Base-by-base conservation (phyloP, 2,113 vertebrate genomes). In the Choloepus hoffmanni region DNA sequence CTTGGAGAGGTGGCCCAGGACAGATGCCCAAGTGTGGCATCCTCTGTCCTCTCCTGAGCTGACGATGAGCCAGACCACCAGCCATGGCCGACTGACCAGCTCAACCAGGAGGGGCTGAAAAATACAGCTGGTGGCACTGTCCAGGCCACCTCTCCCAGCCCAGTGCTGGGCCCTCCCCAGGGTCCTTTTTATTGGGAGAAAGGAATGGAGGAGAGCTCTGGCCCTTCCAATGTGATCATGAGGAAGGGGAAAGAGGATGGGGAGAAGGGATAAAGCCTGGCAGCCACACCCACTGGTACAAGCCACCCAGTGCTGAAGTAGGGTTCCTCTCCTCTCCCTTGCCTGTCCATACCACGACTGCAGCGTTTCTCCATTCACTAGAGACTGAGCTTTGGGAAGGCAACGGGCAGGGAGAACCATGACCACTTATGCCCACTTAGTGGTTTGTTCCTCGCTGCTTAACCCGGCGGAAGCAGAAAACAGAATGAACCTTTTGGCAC, bases 331-430 rank as follows among this genome's bases (percentile, higher is more conserved):
- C 11, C n/a, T 55, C 33, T 53, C 24, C 45, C 70, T 9, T 28
- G 30, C 53, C 33, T 2, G 9, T 12, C 40, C 21, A n/a, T 21
- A n/a, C 19, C 50, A 50, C 24, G 36, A 40, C 43, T 74, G n/a
- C 45, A 6, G 36, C 2, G 21, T 0, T 24, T 30, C 30, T 28
- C 1, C 0, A 6, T 12, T 40, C 43, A 3, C 0, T 2, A 10
- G 26, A 50, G 3, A 30, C 24, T 2, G 2, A 21, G 3, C 33
- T 43, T 33, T 5, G 12, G 24, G 24, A 62, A 62, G 30, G 62
- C 48, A 15, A 23, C 23, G 18, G 43, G 74, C 18, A 28, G 7
- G 50, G 40, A 36, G 30, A 12, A 73, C 11, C 10, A 48, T 40
- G 40, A 48, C 11, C 8, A 6, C 4, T 7, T 18, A 10, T 0